These are phyloP conservation scores for Melanostigma gelatinosum DNA, from an alignment of 2,113 vertebrate genomes.

Conservation along the genomic window DNA sequence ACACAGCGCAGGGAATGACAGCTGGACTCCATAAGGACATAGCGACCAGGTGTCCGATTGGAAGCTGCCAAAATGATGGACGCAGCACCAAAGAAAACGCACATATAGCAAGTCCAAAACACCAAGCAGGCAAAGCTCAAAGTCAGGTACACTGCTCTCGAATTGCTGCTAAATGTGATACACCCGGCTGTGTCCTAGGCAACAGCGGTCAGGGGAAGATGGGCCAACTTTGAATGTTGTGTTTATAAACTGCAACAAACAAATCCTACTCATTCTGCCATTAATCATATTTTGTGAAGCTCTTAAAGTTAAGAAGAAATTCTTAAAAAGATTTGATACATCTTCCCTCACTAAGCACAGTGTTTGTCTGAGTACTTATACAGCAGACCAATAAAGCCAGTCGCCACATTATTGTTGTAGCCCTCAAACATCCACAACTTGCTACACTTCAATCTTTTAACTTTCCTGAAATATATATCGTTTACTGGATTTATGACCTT, in stretches of 20 bases:
- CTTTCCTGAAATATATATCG: background rate
- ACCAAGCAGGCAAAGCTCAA: background rate
- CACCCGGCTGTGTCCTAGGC: background rate
- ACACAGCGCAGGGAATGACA: background rate
- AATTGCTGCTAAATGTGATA: background rate
- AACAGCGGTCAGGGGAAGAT: background rate
- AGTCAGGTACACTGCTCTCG: background rate
- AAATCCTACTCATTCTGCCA: slow-evolving; percentile 1
- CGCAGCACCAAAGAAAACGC: background rate
- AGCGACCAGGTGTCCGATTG: background rate
- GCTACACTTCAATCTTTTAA: background rate
- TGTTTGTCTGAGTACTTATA: background rate
- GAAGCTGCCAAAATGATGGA: background rate
- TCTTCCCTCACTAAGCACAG: background rate
- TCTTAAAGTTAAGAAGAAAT: background rate
- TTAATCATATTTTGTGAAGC: background rate
- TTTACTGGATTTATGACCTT: background rate
- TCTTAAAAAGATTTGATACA: background rate
- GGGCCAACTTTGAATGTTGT: background rate
- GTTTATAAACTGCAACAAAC: background rate
- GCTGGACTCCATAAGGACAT: background rate
- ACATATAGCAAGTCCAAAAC: background rate
- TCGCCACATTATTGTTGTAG: background rate
- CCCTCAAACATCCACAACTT: background rate
- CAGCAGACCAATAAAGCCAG: background rate